phyloP scores from a whole-genome alignment of 2,797 vertebrate species.

The Pygocentrus nattereri region DNA sequence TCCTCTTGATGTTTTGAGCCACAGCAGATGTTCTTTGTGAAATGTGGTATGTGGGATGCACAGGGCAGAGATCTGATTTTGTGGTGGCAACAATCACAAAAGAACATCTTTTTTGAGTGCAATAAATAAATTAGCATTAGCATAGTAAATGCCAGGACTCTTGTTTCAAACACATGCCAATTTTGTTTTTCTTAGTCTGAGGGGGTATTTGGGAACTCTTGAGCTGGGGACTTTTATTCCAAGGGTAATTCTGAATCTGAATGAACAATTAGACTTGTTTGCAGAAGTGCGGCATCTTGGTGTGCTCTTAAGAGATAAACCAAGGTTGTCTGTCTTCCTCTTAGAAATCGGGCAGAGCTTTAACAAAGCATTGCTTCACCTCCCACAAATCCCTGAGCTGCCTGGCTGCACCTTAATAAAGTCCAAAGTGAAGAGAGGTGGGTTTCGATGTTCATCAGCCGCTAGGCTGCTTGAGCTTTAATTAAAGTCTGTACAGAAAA shows the following conservation, averaged over 20 bases:
- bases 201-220: not conserved
- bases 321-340: constrained; percentile 2
- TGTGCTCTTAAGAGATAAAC: constrained; percentile 17
- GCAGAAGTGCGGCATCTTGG: constrained; percentile 3
- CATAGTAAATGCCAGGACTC: constrained; percentile 10
- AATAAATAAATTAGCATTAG: not conserved
- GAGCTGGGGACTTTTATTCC: not conserved
- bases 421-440: not conserved
- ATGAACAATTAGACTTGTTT: constrained; percentile 10
- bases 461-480: constrained; percentile 59
- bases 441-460: constrained; percentile 43
- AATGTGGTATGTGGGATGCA: constrained; percentile 14
- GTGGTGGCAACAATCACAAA: constrained; percentile 6
- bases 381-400: constrained; percentile 56
- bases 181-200: not conserved
- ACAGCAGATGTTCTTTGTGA: not conserved
- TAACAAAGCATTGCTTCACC: constrained; percentile 25
- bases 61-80: constrained; percentile 19
- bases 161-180: not conserved
- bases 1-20: constrained; percentile 59
- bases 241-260: constrained; percentile 7
- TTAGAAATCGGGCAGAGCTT: not conserved
- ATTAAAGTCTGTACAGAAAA: constrained; percentile 58
- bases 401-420: constrained; percentile 27
- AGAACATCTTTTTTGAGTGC: constrained; percentile 35